Percentiles rank a stretch among this genome's conserved stretches.
These are phyloP conservation scores for Sceloporus tristichus DNA, from an alignment of 2,113 vertebrate genomes.

Conservation along the genomic window DNA sequence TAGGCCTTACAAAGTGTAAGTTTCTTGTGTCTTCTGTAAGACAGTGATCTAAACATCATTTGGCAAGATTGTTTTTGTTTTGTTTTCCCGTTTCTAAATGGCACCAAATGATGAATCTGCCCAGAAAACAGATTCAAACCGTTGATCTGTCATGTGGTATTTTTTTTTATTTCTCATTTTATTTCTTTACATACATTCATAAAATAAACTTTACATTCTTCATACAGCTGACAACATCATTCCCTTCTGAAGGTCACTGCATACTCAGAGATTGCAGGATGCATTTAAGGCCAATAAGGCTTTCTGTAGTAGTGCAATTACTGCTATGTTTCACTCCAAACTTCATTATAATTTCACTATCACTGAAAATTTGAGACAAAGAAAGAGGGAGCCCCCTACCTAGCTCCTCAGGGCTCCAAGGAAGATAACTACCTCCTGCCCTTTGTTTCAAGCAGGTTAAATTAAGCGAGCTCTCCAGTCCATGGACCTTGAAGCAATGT, in stretches of 20 bases:
- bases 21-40: background rate
- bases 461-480: slow-evolving; percentile 5
- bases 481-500: background rate
- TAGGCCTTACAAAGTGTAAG: background rate
- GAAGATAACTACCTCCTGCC: background rate
- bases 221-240: slow-evolving; percentile 45
- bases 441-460: accelerated
- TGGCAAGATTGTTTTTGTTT: background rate
- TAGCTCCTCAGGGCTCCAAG: accelerated
- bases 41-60: background rate
- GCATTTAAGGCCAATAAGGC: slow-evolving; percentile 17
- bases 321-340: background rate
- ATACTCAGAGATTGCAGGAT: slow-evolving; percentile 9
- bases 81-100: no score
- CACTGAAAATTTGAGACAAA: background rate
- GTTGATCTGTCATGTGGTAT: background rate
- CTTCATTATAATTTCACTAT: background rate
- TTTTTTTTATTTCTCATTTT: background rate
- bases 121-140: background rate
- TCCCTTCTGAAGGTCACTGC: slow-evolving; percentile 49
- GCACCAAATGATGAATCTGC: background rate
- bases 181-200: slow-evolving; percentile 61
- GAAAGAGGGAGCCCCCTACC: background rate
- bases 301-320: background rate
- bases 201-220: slow-evolving; percentile 63